These are phyloP conservation scores for Stegophylla sp. DNA, from an alignment of 2,888 invertebrate genomes.

Conservation along the genomic window DNA sequence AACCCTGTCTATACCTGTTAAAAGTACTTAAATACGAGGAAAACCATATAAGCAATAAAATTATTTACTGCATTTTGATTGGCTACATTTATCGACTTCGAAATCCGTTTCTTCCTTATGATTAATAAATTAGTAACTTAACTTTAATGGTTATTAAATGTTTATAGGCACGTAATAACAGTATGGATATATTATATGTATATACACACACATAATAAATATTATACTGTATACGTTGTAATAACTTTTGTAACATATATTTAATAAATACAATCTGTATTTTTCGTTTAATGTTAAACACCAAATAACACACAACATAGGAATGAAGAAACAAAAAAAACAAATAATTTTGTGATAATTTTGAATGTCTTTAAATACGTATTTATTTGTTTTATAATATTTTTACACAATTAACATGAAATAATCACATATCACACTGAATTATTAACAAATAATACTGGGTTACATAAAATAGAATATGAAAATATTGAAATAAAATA, in stretches of 20 bases:
- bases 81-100: constrained; percentile 2
- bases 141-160: constrained; percentile 18
- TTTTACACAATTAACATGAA: too few species aligned
- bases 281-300: too few species aligned
- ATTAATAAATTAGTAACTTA: constrained; percentile 27
- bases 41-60: constrained; percentile 31
- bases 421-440: too few species aligned
- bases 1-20: not conserved
- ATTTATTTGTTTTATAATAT: too few species aligned
- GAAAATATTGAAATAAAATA: too few species aligned
- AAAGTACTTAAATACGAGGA: not conserved
- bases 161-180: not conserved
- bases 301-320: too few species aligned
- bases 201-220: not conserved
- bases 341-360: too few species aligned
- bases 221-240: not conserved
- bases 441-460: not conserved
- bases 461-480: not conserved
- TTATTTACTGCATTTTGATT: constrained; percentile 21
- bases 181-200: not conserved
- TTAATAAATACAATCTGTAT: not conserved
- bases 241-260: not conserved
- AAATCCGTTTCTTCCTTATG: constrained; percentile 35
- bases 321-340: too few species aligned
- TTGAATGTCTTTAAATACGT: too few species aligned